These are phyloP conservation scores for Geopemphigus sp. DNA, from an alignment of 1,140 invertebrate genomes.

Conservation along the genomic window DNA sequence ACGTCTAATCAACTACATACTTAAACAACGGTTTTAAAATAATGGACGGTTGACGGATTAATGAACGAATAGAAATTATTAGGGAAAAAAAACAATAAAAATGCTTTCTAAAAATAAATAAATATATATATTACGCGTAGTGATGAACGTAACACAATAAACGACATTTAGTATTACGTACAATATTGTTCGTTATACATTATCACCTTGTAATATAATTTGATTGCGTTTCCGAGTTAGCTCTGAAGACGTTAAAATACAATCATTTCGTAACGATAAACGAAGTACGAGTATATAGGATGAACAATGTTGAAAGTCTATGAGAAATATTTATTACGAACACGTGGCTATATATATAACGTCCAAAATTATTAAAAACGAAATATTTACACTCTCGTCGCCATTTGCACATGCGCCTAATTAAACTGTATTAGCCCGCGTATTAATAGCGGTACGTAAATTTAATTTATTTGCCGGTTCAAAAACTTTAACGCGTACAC, in stretches of 20 bases:
- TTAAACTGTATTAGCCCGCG: not conserved
- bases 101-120: not conserved
- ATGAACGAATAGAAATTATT: not conserved
- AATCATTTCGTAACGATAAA: not conserved
- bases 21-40: not conserved
- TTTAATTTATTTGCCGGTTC: not conserved
- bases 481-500: not conserved
- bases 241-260: not conserved
- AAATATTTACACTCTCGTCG: not conserved
- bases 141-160: not conserved
- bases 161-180: not conserved
- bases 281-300: not conserved
- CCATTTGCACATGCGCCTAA: not conserved
- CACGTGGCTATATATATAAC: not conserved
- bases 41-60: not conserved
- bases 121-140: not conserved
- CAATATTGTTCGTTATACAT: not conserved
- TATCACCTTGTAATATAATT: not conserved
- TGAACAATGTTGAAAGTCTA: not conserved
- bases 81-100: not conserved
- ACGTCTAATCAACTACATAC: not conserved
- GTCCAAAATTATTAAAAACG: not conserved
- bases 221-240: not conserved
- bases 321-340: conserved; percentile 1
- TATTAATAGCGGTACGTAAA: not conserved